phyloP scores from a whole-genome alignment of 2,797 vertebrate species.

The Catharus ustulatus region DNA sequence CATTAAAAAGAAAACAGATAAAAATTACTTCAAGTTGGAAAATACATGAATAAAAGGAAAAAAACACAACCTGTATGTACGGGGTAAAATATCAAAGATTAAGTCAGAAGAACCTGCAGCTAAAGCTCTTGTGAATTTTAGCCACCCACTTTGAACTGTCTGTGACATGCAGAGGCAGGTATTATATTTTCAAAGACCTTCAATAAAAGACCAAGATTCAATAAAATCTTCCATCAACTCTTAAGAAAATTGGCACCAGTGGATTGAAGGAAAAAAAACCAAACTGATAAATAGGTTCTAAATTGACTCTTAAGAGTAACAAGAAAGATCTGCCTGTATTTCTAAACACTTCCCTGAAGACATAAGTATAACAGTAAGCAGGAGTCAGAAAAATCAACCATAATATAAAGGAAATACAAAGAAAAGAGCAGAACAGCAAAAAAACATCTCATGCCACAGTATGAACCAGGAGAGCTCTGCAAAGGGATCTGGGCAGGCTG shows the following conservation, averaged over 20 bases:
- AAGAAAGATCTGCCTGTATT: not conserved
- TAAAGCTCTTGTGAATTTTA: not conserved
- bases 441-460: not conserved
- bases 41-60: not conserved
- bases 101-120: not conserved
- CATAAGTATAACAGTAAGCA: not conserved
- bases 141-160: not conserved
- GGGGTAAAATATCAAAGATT: not conserved
- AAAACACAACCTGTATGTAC: fast-evolving
- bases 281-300: not conserved
- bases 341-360: not conserved
- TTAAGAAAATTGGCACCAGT: not conserved
- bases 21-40: not conserved
- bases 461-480: not conserved
- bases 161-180: not conserved
- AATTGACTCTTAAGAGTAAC: not conserved
- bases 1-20: not conserved
- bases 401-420: not conserved
- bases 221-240: not conserved
- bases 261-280: not conserved
- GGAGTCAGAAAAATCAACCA: not conserved
- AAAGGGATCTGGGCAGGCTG: not conserved
- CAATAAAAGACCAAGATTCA: not conserved
- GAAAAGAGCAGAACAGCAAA: not conserved
- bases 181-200: not conserved